Conservation (phyloP, 2,797 vertebrate species). For the Syngnathus rostellatus region DNA sequence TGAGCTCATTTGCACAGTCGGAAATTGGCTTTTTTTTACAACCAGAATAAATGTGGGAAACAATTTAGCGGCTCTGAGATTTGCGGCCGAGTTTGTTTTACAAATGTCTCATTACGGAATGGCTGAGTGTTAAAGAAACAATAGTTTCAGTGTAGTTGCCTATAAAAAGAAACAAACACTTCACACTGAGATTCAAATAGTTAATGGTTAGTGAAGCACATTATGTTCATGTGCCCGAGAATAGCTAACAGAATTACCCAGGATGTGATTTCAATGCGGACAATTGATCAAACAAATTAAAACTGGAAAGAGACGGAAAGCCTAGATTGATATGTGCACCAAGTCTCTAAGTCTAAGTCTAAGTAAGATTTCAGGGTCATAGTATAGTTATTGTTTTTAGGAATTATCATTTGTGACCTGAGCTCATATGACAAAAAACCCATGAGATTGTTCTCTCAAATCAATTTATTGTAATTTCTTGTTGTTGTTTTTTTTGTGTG, state of each 20-base stretch:
- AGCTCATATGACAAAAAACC: not conserved
- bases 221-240: not conserved
- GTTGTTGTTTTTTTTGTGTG: not conserved
- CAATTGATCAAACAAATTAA: not conserved
- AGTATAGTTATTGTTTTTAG: not conserved
- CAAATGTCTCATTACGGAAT: slow-evolving; percentile 4
- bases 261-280: not conserved
- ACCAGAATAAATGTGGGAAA: not conserved
- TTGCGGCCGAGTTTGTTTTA: not conserved
- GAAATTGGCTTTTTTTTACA: not conserved
- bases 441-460: not conserved
- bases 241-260: not conserved
- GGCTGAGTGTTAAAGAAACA: slow-evolving; percentile 1
- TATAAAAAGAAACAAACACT: not conserved
- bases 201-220: slow-evolving; percentile 4
- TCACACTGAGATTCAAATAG: not conserved
- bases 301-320: not conserved
- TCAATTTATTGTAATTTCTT: not conserved
- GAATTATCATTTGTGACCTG: not conserved
- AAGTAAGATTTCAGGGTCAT: not conserved
- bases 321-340: not conserved
- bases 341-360: too few relatives aligned
- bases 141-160: not conserved
- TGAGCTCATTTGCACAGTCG: not conserved
- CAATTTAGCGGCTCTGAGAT: not conserved